Conservation (phyloP, 2,888 invertebrate species). For the Exocentrus adspersus region DNA sequence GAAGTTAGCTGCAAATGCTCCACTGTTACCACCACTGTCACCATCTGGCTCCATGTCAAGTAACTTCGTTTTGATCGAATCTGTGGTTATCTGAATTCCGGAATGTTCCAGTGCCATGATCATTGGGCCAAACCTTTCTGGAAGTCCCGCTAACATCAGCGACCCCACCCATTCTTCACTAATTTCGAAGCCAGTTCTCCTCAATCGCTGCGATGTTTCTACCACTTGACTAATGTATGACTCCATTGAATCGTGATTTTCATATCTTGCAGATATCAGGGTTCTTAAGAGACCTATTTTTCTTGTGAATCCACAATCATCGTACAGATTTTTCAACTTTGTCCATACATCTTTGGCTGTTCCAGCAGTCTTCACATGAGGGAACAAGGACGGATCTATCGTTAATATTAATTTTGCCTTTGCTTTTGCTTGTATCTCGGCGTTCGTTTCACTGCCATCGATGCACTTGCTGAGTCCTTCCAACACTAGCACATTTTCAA, state of each 20-base stretch:
- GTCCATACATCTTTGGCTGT: slow-evolving; percentile 36
- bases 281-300: slow-evolving; percentile 39
- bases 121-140: slow-evolving; percentile 35
- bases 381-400: background rate
- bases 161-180: slow-evolving; percentile 49
- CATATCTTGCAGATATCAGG: slow-evolving; percentile 44
- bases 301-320: slow-evolving; percentile 47
- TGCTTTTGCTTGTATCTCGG: background rate
- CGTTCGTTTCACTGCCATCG: slow-evolving; percentile 11
- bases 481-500: slow-evolving; percentile 33
- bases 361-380: background rate
- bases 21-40: slow-evolving; percentile 18
- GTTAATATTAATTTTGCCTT: background rate
- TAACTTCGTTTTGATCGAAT: slow-evolving; percentile 45
- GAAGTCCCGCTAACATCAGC: slow-evolving; percentile 44
- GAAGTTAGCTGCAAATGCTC: slow-evolving; percentile 25
- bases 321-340: slow-evolving; percentile 43
- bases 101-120: slow-evolving; percentile 47
- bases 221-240: slow-evolving; percentile 49
- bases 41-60: slow-evolving; percentile 38
- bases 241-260: slow-evolving; percentile 46
- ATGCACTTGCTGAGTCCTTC: slow-evolving; percentile 32
- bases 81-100: slow-evolving; percentile 40
- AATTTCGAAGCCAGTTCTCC: slow-evolving; percentile 48
- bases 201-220: slow-evolving; percentile 48